A percentile compares a stretch with the other conserved stretches of the same genome.
phyloP scores from a whole-genome alignment of 2,797 vertebrate species.

The Champsocephalus gunnari region DNA sequence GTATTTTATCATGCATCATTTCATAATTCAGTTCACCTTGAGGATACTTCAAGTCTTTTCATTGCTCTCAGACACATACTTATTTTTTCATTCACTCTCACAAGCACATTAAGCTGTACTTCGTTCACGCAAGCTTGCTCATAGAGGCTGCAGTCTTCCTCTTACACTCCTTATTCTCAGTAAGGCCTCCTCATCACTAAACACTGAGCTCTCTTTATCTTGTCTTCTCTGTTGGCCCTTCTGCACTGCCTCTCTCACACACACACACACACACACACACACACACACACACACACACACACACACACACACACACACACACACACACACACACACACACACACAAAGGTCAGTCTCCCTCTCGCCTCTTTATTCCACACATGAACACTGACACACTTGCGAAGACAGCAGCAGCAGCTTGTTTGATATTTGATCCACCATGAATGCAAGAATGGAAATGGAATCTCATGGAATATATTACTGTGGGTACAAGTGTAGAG shows the following conservation, averaged over 20 bases:
- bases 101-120: conserved; percentile 9
- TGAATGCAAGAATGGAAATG: conserved; percentile 38
- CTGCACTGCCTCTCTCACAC: conserved; percentile 22
- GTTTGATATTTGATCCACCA: conserved; percentile 59
- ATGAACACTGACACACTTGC: conserved; percentile 47
- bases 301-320: not conserved
- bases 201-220: conserved; percentile 67
- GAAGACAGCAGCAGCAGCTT: conserved; percentile 39
- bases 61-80: not conserved
- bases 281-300: not conserved
- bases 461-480: not conserved
- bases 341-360: conserved; percentile 36
- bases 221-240: conserved; percentile 35
- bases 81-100: not conserved
- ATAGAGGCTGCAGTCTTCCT: conserved; percentile 32
- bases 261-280: conserved; percentile 1
- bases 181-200: conserved; percentile 51
- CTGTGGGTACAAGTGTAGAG: not conserved
- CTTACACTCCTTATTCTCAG: conserved; percentile 25
- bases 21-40: conserved; percentile 16
- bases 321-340: conserved; percentile 3
- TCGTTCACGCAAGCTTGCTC: conserved; percentile 21
- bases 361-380: conserved; percentile 32
- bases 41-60: not conserved
- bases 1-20: conserved; percentile 27